These are phyloP conservation scores for Vipera latastei DNA, from an alignment of 2,797 vertebrate genomes.

Conservation along the genomic window DNA sequence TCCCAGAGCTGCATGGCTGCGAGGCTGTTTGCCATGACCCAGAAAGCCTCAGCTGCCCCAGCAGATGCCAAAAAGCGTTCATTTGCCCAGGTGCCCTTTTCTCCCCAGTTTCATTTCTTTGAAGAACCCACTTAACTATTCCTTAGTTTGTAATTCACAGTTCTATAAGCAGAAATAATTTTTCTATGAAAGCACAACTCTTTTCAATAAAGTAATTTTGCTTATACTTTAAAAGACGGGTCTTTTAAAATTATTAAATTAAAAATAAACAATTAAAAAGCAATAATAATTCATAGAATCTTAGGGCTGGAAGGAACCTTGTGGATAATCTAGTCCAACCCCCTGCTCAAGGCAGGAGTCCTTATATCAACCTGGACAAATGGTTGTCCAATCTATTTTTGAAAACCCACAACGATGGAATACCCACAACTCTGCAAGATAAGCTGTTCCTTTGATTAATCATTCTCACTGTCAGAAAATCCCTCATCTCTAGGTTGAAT, in stretches of 20 bases:
- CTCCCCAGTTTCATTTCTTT: background rate
- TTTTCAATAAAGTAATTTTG: background rate
- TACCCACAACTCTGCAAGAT: no score
- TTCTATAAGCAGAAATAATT: background rate
- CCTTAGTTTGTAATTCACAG: background rate
- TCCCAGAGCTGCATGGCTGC: background rate
- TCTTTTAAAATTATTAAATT: background rate
- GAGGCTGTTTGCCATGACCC: background rate
- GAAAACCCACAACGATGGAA: no score
- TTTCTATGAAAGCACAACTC: background rate
- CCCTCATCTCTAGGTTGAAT: no score
- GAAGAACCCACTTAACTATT: background rate
- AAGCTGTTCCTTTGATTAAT: no score
- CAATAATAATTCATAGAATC: background rate
- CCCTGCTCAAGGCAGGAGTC: background rate
- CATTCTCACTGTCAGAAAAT: no score
- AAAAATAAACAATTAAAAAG: background rate
- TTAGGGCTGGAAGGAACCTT: background rate
- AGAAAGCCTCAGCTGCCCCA: background rate
- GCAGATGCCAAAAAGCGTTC: background rate
- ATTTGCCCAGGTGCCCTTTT: background rate
- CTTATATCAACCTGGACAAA: background rate
- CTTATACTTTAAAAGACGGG: background rate
- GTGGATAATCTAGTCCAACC: background rate
- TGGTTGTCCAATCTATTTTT: no score